Base-by-base conservation (phyloP, 2,113 vertebrate species). In the Sinocyclocheilus rhinocerous region DNA sequence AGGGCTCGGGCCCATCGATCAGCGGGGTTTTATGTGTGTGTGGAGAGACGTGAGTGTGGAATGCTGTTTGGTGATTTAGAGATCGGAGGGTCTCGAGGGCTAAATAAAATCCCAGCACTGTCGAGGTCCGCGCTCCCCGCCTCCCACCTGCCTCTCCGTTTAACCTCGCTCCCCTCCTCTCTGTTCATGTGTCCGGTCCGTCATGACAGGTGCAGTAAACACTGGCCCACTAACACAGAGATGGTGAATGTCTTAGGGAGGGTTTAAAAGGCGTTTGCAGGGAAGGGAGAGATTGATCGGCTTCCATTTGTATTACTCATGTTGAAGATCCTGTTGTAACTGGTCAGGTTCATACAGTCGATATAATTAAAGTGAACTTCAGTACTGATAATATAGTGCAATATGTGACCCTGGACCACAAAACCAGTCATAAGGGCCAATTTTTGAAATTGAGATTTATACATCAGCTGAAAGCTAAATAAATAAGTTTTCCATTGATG, bases 161-260 rank as follows among this genome's bases (percentile, higher is more conserved):
- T 63, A 78, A 67, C 73, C 81, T 73, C 52, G 55, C 59, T 61
- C 52, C 24, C 67, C 55, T 88, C 85, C 67, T 3, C 63, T 50
- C 73, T 91, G 87, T 92, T 91, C 89, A 91, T 86, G 83, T 89
- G 52, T 75, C 85, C 86, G 82, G 85, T 48, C 86, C 83, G 89
- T 76, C 84, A 73, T 91, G 91, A 92, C 90, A 92, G 92, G 88
- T 91, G 78, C 52, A 55, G 88, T 92, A 91, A 92, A 91, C 91
- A 90, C 86, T 72, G 87, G 90, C 92, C 89, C 15, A 75, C 86
- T 88, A 91, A 90, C 87, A 87, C 76, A 76, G 59, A 26, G 52
- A 86, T 86, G 87, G 76, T 72, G 87, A 82, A 89, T 87, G 86
- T 90, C 57, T 78, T 73, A 89, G 76, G 84, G 89, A 89, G 78